These are phyloP conservation scores for Sycophila sp. DNA, from an alignment of 1,140 invertebrate species.

Conservation along the genomic window DNA sequence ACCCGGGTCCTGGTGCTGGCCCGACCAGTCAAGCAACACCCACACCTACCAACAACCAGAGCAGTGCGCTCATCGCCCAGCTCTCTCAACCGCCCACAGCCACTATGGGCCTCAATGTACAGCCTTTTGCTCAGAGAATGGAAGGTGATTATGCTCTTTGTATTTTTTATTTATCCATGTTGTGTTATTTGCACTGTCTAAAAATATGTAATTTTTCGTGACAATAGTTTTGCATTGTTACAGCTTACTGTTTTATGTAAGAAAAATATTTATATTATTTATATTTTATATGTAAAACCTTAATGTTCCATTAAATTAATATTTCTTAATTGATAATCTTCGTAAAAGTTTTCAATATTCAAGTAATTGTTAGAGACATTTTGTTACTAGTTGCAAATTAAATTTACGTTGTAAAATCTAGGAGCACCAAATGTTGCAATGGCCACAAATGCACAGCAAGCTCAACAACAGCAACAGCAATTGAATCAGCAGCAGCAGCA, in stretches of 20 bases:
- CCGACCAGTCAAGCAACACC: not conserved
- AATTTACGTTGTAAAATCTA: constrained; percentile 30
- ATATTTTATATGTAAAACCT: not conserved
- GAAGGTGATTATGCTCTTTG: constrained; percentile 52
- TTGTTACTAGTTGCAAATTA: too few species aligned
- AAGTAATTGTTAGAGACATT: too few species aligned
- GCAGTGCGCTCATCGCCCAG: constrained; percentile 75
- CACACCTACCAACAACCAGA: constrained; percentile 45
- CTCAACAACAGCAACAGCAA: constrained; percentile 55
- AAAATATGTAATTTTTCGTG: not conserved
- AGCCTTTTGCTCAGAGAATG: constrained; percentile 67
- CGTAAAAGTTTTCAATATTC: not conserved
- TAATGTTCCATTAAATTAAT: not conserved
- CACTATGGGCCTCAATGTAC: constrained; percentile 65
- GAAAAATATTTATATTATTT: constrained; percentile 21
- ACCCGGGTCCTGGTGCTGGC: constrained; percentile 48
- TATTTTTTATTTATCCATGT: not conserved
- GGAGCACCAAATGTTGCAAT: constrained; percentile 56
- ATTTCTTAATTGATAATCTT: not conserved
- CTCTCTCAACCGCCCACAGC: constrained; percentile 73
- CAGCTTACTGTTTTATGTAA: constrained; percentile 22
- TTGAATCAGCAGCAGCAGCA: constrained; percentile 62
- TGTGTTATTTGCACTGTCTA: too few species aligned
- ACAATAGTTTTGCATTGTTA: constrained; percentile 20
- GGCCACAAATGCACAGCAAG: constrained; percentile 63